These are phyloP conservation scores for Lepidochitona cinerea DNA, from an alignment of 2,888 invertebrate species.

Conservation along the genomic window DNA sequence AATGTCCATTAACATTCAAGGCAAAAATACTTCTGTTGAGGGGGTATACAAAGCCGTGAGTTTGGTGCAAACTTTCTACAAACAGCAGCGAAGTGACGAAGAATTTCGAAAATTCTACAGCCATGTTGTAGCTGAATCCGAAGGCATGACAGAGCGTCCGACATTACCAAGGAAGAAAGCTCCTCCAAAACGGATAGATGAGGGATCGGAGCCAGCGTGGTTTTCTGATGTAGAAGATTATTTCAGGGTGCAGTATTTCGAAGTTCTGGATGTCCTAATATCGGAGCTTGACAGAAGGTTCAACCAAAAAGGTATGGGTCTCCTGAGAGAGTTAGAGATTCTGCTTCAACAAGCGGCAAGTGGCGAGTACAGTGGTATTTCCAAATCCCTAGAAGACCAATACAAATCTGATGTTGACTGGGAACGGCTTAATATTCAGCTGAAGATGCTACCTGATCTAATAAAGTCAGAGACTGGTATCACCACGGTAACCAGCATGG, in stretches of 20 bases:
- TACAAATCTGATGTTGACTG: conserved; percentile 16
- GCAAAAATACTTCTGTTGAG: conserved; percentile 18
- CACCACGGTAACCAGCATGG: conserved; percentile 12
- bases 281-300: conserved; percentile 12
- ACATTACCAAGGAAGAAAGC: conserved; percentile 11
- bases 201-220: conserved; percentile 6
- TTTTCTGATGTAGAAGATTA: conserved; percentile 12
- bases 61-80: conserved; percentile 5
- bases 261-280: conserved; percentile 16
- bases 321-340: conserved; percentile 14
- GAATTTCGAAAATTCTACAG: conserved; percentile 14
- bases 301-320: neutral
- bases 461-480: conserved; percentile 5
- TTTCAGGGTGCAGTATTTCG: conserved; percentile 17
- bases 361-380: conserved; percentile 8
- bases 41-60: conserved; percentile 16
- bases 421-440: neutral
- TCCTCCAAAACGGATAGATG: conserved; percentile 14
- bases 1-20: conserved; percentile 21
- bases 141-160: conserved; percentile 10
- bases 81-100: conserved; percentile 16
- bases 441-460: conserved; percentile 12
- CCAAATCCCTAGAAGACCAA: conserved; percentile 5
- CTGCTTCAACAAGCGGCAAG: conserved; percentile 17
- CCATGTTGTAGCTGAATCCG: neutral